Evolutionary conservation across 1,140 invertebrate species (phyloP).

Genomic region (Plectrocnemia conspersa): DNA sequence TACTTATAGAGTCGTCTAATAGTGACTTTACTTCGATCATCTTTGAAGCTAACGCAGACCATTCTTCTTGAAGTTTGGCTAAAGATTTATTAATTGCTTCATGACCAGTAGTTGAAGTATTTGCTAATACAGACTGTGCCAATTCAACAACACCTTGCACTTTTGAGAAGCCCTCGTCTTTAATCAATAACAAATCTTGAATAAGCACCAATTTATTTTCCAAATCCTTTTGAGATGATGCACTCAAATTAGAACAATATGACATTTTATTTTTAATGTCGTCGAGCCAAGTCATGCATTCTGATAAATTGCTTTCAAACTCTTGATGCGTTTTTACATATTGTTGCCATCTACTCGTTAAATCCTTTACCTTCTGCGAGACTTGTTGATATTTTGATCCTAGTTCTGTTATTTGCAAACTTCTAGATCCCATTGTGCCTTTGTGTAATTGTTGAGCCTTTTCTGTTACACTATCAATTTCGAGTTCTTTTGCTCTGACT

Average conservation of each 20-base stretch:
- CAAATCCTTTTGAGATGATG: conserved; percentile 77
- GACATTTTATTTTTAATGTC: conserved; percentile 78
- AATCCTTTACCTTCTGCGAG: conserved; percentile 84
- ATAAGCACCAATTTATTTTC: conserved; percentile 80
- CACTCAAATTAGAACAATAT: conserved; percentile 76
- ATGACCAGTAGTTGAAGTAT: conserved; percentile 85
- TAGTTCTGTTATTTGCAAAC: conserved; percentile 78
- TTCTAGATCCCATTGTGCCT: conserved; percentile 56
- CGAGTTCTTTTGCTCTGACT: conserved; percentile 83
- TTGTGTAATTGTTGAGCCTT: conserved; percentile 80
- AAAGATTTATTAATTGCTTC: conserved; percentile 79
- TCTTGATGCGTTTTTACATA: conserved; percentile 87
- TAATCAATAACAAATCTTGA: conserved; percentile 78
- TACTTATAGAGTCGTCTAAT: conserved; percentile 84
- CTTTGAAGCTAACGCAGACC: conserved; percentile 79
- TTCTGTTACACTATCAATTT: conserved; percentile 90
- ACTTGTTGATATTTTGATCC: conserved; percentile 87
- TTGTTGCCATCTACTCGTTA: conserved; percentile 85
- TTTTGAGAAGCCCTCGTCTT: conserved; percentile 88
- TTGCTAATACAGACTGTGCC: conserved; percentile 87
- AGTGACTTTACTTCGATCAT: conserved; percentile 86
- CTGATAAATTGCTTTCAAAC: conserved; percentile 73
- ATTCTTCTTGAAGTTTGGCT: conserved; percentile 80
- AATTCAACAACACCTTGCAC: conserved; percentile 81
- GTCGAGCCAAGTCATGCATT: conserved; percentile 79